These are phyloP conservation scores for Chalcis sispes DNA, from an alignment of 2,888 invertebrate genomes.

Conservation along the genomic window DNA sequence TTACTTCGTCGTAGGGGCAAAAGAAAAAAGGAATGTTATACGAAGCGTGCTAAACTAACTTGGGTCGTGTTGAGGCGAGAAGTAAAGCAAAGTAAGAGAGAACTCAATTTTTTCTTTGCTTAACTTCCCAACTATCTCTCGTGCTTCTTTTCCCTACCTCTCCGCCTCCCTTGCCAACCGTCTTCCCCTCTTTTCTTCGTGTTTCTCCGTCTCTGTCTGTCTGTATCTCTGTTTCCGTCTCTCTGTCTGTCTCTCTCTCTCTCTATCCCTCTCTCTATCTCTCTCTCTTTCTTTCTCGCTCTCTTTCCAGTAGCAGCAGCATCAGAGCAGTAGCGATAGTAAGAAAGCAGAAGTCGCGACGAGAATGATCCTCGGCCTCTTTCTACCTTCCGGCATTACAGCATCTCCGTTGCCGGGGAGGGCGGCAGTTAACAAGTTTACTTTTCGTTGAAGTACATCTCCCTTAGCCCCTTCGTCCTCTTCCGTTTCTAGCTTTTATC, in stretches of 20 bases:
- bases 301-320: neutral
- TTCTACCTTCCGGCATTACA: constrained; percentile 21
- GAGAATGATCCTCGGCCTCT: constrained; percentile 44
- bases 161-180: neutral
- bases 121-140: constrained; percentile 39
- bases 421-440: constrained; percentile 54
- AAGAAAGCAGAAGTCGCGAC: neutral
- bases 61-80: constrained; percentile 43
- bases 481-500: too few relatives aligned
- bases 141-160: constrained; percentile 4
- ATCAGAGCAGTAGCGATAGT: neutral
- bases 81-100: constrained; percentile 44
- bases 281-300: constrained; percentile 5
- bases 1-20: neutral
- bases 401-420: neutral
- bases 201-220: too few relatives aligned
- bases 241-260: too few relatives aligned
- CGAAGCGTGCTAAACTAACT: constrained; percentile 47
- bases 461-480: too few relatives aligned
- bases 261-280: constrained; percentile 35
- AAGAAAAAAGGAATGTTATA: constrained; percentile 38
- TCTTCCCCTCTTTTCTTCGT: too few relatives aligned
- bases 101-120: constrained; percentile 50
- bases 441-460: constrained; percentile 43
- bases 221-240: too few relatives aligned